Percentiles rank a stretch among this genome's conserved stretches.
These are phyloP conservation scores for Tapirus terrestris DNA, from an alignment of 2,113 vertebrate genomes.

Conservation along the genomic window DNA sequence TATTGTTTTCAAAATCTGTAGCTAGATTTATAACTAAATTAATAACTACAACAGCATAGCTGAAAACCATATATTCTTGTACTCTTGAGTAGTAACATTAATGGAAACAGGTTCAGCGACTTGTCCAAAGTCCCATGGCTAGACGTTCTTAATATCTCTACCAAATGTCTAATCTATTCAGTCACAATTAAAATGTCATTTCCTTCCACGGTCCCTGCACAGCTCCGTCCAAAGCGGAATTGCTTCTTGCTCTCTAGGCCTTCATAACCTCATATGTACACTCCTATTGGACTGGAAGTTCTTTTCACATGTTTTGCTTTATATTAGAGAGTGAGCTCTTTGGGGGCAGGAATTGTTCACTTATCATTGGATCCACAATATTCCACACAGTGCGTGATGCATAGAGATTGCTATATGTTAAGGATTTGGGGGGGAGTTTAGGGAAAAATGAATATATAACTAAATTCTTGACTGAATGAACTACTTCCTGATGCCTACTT, in stretches of 20 bases:
- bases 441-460: not conserved
- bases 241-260: not conserved
- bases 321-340: not conserved
- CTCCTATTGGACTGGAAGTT: not conserved
- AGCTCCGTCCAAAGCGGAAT: not conserved
- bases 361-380: not conserved
- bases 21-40: slow-evolving; percentile 24
- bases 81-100: not conserved
- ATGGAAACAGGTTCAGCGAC: not conserved
- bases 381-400: not conserved
- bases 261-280: not conserved
- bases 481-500: slow-evolving; percentile 9
- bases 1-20: slow-evolving; percentile 36
- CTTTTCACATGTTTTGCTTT: not conserved
- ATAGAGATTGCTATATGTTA: not conserved
- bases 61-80: not conserved
- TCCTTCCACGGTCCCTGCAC: not conserved
- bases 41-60: not conserved
- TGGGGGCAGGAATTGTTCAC: not conserved
- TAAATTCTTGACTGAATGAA: slow-evolving; percentile 46
- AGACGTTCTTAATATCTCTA: not conserved
- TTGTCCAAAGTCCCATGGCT: not conserved
- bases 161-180: not conserved
- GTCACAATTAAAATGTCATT: slow-evolving; percentile 30
- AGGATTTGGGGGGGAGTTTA: not conserved